Percentiles rank a stretch among this genome's conserved stretches.
Evolutionary conservation across 2,888 invertebrate genomes (phyloP).

Genomic region (Hylaea fasciaria): DNA sequence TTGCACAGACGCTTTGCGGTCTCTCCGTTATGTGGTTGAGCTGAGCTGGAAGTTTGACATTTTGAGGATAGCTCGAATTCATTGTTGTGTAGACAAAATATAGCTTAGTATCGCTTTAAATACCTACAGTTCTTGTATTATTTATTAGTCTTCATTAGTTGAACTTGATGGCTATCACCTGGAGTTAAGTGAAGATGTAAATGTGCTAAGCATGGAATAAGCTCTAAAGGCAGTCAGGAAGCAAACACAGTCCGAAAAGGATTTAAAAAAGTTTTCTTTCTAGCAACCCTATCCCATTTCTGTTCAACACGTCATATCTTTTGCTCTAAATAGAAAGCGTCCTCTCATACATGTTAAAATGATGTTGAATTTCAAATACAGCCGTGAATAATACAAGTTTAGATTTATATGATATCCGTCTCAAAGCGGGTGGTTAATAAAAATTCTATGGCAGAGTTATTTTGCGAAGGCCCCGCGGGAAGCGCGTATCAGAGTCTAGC

Average conservation of each 20-base stretch:
- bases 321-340: no score
- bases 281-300: no score
- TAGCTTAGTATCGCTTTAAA: neutral
- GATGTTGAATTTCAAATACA: neutral
- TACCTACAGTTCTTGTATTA: no score
- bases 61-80: neutral
- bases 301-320: no score
- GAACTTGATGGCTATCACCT: neutral
- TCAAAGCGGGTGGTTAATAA: slow-evolving; percentile 72
- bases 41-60: neutral
- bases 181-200: no score
- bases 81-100: neutral
- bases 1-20: slow-evolving; percentile 8
- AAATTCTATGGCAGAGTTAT: slow-evolving; percentile 80
- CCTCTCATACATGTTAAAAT: neutral
- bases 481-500: slow-evolving; percentile 71
- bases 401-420: slow-evolving; percentile 33
- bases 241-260: no score
- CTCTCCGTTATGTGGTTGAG: neutral
- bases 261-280: no score
- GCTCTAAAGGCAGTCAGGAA: no score
- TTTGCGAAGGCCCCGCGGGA: slow-evolving; percentile 71
- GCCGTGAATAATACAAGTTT: slow-evolving; percentile 19
- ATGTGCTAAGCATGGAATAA: no score
- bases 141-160: neutral